phyloP scores from a whole-genome alignment of 2,888 invertebrate genomes.

The Fabriciana adippe region DNA sequence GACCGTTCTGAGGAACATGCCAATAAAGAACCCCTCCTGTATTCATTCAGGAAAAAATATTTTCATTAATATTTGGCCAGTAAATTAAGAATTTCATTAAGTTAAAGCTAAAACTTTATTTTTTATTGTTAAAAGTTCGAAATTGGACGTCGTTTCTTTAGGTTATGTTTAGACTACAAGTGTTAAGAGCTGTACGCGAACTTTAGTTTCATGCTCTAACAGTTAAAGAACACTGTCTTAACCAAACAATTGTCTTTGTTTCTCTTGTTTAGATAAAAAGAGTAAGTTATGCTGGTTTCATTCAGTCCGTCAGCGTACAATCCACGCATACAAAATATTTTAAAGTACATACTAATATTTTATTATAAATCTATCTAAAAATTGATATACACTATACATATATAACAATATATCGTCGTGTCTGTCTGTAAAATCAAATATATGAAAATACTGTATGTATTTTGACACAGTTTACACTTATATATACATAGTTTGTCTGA shows the following conservation, averaged over 20 bases:
- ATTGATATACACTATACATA: no score
- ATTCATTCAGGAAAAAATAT: neutral
- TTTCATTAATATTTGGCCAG: neutral
- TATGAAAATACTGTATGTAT: no score
- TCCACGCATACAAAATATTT: no score
- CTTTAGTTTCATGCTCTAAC: neutral
- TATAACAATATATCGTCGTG: no score
- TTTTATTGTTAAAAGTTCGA: constrained; percentile 6
- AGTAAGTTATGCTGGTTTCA: neutral
- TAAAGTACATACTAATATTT: no score
- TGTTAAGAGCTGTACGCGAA: constrained; percentile 1
- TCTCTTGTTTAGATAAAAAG: neutral
- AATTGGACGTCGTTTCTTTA: constrained; percentile 5
- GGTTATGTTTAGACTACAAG: neutral
- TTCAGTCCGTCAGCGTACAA: neutral
- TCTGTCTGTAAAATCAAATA: no score
- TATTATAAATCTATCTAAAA: no score
- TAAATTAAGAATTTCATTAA: constrained; percentile 11
- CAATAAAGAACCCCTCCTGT: neutral
- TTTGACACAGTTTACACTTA: no score
- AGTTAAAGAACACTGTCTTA: constrained; percentile 8
- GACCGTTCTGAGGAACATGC: neutral
- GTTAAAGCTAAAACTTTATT: constrained; percentile 7
- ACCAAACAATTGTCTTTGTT: constrained; percentile 1
- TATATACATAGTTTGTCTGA: no score